These are phyloP conservation scores for Antheraea assamensis DNA, from an alignment of 2,888 invertebrate species.

Conservation along the genomic window DNA sequence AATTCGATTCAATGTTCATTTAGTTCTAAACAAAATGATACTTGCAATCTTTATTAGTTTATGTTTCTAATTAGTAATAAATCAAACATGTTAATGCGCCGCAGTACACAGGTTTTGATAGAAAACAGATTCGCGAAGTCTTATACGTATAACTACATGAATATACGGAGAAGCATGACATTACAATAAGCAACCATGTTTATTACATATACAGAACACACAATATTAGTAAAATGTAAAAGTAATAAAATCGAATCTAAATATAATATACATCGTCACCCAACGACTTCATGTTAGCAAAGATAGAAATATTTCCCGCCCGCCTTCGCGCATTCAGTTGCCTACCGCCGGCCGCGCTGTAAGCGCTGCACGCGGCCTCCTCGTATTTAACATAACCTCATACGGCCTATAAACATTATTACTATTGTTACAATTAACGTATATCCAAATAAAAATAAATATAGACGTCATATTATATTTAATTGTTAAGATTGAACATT, in stretches of 20 bases:
- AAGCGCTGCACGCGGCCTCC: conserved; percentile 67
- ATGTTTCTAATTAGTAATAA: no score
- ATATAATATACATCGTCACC: neutral
- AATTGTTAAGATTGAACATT: neutral
- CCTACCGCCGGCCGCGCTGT: conserved; percentile 61
- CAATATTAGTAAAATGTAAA: neutral
- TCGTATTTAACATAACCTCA: conserved; percentile 69
- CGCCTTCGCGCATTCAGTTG: conserved; percentile 70
- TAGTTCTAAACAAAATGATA: no score
- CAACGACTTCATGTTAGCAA: conserved; percentile 8
- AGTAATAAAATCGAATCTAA: neutral
- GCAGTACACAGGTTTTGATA: no score
- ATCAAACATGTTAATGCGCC: no score
- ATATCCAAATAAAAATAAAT: conserved; percentile 18
- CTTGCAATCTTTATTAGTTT: no score
- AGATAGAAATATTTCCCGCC: conserved; percentile 42
- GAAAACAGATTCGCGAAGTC: no score
- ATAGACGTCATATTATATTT: neutral
- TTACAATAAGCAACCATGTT: neutral
- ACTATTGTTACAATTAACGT: conserved; percentile 32
- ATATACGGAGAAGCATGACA: neutral
- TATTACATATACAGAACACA: neutral
- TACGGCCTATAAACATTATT: conserved; percentile 47
- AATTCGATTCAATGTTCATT: no score
- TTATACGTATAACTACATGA: neutral